Evolutionary conservation across 2,797 vertebrate genomes (phyloP).

Genomic region (Oceanodroma leucorhoa): DNA sequence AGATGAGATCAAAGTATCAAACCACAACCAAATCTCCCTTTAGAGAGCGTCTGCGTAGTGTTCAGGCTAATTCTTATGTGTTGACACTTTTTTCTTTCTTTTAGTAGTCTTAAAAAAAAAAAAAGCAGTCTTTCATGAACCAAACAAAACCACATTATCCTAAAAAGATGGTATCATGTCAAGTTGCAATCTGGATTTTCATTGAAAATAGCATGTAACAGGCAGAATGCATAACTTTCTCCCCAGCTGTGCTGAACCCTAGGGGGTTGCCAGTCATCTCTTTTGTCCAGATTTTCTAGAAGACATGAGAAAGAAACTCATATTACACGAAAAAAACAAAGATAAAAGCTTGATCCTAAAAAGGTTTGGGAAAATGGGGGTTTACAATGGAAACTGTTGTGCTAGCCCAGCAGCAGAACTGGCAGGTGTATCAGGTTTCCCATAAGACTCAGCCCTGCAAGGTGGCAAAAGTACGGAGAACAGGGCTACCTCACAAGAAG

Average conservation of each 20-base stretch:
- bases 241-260: neutral
- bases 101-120: neutral
- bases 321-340: neutral
- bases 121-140: neutral
- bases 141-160: neutral
- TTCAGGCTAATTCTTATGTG: neutral
- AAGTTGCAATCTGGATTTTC: conserved; percentile 1
- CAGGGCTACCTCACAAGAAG: neutral
- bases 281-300: conserved; percentile 17
- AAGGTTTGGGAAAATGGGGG: neutral
- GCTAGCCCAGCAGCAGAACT: neutral
- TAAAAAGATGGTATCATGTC: neutral
- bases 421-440: neutral
- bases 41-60: neutral
- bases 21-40: neutral
- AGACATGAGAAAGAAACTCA: neutral
- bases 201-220: neutral
- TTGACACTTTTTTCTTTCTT: neutral
- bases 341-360: neutral
- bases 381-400: neutral
- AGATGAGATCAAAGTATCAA: neutral
- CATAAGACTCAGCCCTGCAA: neutral
- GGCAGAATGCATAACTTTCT: neutral
- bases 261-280: neutral
- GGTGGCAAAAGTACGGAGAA: neutral